Evolutionary conservation across 37 sponge, comb jelly and placozoan genomes (phyloP).

Genomic region (Spongilla lacustris): DNA sequence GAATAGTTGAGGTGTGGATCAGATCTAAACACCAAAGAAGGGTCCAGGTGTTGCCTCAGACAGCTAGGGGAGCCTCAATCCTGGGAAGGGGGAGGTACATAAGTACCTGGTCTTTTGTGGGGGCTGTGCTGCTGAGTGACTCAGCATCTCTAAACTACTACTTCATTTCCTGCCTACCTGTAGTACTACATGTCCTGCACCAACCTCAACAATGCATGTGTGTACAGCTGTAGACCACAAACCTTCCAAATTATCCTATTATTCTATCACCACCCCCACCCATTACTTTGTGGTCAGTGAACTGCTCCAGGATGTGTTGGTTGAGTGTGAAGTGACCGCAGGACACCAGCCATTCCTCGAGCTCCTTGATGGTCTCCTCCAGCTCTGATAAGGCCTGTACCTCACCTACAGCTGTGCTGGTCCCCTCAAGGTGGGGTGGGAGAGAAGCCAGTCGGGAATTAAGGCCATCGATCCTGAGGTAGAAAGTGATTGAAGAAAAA

Average conservation of each 20-base stretch:
- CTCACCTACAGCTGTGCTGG: constrained; percentile 34
- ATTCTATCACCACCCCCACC: background rate
- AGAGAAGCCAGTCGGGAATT: constrained; percentile 16
- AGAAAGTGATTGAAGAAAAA: too few species aligned
- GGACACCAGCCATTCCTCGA: constrained; percentile 68
- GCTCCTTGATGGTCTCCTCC: constrained; percentile 37
- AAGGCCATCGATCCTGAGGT: constrained; percentile 18
- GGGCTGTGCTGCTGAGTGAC: too few species aligned
- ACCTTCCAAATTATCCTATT: background rate
- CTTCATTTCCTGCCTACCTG: too few species aligned
- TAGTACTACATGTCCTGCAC: too few species aligned
- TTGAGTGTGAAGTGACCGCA: constrained; percentile 63
- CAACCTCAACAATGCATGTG: too few species aligned
- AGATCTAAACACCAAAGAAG: too few species aligned
- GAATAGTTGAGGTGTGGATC: too few species aligned
- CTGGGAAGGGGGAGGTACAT: too few species aligned
- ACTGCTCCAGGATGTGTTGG: constrained; percentile 62
- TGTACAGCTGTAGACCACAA: background rate
- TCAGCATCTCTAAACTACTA: too few species aligned
- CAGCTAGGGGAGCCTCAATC: too few species aligned
- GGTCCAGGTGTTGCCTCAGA: too few species aligned
- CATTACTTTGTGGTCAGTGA: constrained; percentile 53
- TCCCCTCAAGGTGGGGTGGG: constrained; percentile 26
- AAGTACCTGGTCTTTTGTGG: too few species aligned
- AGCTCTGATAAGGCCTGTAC: constrained; percentile 22